Evolutionary conservation across 1,140 invertebrate species (phyloP).

Genomic region (Acromyrmex echinatior): DNA sequence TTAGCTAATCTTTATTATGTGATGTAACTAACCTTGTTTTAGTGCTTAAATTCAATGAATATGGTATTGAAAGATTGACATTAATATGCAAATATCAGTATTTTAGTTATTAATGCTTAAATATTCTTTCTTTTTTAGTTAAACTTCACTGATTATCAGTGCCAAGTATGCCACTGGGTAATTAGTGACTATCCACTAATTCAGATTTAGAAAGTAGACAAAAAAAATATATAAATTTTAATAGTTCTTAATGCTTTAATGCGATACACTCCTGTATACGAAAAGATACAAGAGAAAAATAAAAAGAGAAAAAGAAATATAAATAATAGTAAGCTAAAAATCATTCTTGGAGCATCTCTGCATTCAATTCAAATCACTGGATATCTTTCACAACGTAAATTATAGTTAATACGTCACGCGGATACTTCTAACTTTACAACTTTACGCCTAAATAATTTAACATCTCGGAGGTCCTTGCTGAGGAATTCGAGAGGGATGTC

Average conservation of each 20-base stretch:
- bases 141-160: too few relatives aligned
- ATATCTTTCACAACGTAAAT: background rate
- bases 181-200: too few relatives aligned
- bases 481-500: constrained; percentile 22
- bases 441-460: constrained; percentile 35
- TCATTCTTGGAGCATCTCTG: background rate
- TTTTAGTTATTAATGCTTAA: too few relatives aligned
- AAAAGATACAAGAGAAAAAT: background rate
- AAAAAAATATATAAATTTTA: background rate
- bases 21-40: too few relatives aligned
- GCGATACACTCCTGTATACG: background rate
- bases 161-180: too few relatives aligned
- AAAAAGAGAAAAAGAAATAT: background rate
- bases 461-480: background rate
- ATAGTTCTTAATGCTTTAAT: background rate
- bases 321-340: background rate
- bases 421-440: background rate
- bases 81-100: too few relatives aligned
- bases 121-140: too few relatives aligned
- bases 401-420: background rate
- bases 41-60: too few relatives aligned
- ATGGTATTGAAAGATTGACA: too few relatives aligned
- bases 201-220: too few relatives aligned
- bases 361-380: background rate
- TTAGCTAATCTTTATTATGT: too few relatives aligned